Evolutionary conservation across 2,888 invertebrate genomes (phyloP).

Genomic region (Amphipyra berbera): DNA sequence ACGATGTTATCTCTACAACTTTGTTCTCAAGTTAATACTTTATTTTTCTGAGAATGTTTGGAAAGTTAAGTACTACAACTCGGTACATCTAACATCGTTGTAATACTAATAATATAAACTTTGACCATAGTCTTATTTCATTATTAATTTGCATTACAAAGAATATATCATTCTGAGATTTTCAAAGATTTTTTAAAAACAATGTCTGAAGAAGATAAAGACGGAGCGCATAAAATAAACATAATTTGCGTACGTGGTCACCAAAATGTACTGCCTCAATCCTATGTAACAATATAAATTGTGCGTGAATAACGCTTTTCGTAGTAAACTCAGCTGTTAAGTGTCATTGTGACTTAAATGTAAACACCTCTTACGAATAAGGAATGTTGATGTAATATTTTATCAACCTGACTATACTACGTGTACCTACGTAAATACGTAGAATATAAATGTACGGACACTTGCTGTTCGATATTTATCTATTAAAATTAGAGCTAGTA

Average conservation of each 20-base stretch:
- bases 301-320: slow-evolving; percentile 51
- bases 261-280: slow-evolving; percentile 29
- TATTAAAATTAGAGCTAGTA: slow-evolving; percentile 26
- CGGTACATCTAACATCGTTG: not conserved
- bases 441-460: slow-evolving; percentile 13
- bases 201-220: slow-evolving; percentile 10
- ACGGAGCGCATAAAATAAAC: slow-evolving; percentile 23
- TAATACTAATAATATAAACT: slow-evolving; percentile 12
- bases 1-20: not conserved
- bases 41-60: not conserved
- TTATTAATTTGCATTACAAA: slow-evolving; percentile 25
- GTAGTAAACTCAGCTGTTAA: slow-evolving; percentile 68
- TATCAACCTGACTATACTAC: slow-evolving; percentile 25
- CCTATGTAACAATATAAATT: slow-evolving; percentile 50
- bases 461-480: slow-evolving; percentile 9
- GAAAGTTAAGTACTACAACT: not conserved
- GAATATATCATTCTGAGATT: slow-evolving; percentile 1
- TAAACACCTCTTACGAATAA: slow-evolving; percentile 57
- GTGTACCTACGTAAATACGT: slow-evolving; percentile 5
- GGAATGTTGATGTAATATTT: slow-evolving; percentile 59
- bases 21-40: not conserved
- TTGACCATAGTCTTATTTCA: slow-evolving; percentile 2
- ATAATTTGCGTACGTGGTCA: slow-evolving; percentile 30
- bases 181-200: slow-evolving; percentile 5
- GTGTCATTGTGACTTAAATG: slow-evolving; percentile 56